phyloP scores from a whole-genome alignment of 2,113 vertebrate species.

The Lontra canadensis region DNA sequence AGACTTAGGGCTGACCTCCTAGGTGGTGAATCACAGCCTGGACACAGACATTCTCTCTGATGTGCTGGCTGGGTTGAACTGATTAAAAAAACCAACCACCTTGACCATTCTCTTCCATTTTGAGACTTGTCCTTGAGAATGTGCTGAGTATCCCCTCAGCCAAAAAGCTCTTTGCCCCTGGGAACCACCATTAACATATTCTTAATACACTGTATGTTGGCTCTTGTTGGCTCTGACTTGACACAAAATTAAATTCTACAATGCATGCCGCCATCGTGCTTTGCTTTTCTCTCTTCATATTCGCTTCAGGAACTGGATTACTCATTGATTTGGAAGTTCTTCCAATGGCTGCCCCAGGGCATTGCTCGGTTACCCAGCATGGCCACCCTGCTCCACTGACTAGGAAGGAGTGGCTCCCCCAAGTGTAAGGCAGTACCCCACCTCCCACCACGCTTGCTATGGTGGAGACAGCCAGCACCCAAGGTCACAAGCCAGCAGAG shows the following conservation, averaged over 20 bases:
- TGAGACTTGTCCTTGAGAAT: neutral
- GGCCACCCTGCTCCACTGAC: neutral
- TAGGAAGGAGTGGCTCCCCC: neutral
- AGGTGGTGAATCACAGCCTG: neutral
- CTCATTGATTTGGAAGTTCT: neutral
- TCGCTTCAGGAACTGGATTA: neutral
- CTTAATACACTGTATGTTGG: neutral
- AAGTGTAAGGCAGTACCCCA: neutral
- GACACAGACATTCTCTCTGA: neutral
- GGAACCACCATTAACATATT: neutral
- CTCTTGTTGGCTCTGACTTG: neutral
- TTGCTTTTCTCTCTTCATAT: neutral
- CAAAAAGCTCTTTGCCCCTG: neutral
- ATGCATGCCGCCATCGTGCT: neutral
- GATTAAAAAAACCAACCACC: neutral
- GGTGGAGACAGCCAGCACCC: neutral
- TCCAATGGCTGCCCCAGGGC: neutral
- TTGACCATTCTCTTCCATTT: neutral
- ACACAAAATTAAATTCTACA: neutral
- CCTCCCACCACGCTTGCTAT: neutral
- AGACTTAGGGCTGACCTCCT: no score
- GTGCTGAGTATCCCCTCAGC: neutral
- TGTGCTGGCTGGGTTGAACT: neutral
- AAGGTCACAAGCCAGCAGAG: neutral
- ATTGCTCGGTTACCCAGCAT: neutral